A percentile compares a stretch with the other conserved stretches of the same genome.
phyloP scores from a whole-genome alignment of 2,888 invertebrate species.

The Argynnis bischoffii region DNA sequence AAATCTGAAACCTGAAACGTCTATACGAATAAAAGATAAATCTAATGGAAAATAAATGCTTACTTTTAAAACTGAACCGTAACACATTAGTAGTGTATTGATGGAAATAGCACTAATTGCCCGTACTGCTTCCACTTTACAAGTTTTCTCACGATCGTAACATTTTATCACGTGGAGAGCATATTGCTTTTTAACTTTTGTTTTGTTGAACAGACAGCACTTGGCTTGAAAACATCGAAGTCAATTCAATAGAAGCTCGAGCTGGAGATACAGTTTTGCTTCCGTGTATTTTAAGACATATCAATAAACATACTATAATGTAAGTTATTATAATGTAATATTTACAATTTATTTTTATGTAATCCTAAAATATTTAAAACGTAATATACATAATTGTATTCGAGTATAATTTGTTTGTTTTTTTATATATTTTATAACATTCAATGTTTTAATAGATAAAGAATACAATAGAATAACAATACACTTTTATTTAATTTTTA shows the following conservation, averaged over 20 bases:
- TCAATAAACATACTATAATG: constrained; percentile 64
- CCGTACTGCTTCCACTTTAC: neutral
- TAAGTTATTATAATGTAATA: constrained; percentile 48
- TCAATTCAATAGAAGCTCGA: constrained; percentile 69
- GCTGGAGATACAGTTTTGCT: constrained; percentile 66
- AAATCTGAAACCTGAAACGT: no score
- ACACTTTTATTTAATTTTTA: no score
- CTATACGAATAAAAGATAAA: no score
- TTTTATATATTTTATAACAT: no score
- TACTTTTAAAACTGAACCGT: neutral
- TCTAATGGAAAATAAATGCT: no score
- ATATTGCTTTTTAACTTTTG: constrained; percentile 20
- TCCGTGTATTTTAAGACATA: constrained; percentile 69
- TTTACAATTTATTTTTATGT: neutral
- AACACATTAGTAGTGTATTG: neutral
- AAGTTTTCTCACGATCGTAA: constrained; percentile 11
- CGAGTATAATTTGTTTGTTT: no score
- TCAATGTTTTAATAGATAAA: no score
- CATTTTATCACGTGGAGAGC: neutral
- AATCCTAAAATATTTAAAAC: no score
- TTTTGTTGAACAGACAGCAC: constrained; percentile 61
- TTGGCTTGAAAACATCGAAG: constrained; percentile 72
- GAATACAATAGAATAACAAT: no score
- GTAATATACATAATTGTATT: no score
- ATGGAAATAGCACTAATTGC: neutral